A percentile compares a stretch with the other conserved stretches of the same genome.
phyloP scores from a whole-genome alignment of 1,140 invertebrate species.

The Drosophila jambulina region DNA sequence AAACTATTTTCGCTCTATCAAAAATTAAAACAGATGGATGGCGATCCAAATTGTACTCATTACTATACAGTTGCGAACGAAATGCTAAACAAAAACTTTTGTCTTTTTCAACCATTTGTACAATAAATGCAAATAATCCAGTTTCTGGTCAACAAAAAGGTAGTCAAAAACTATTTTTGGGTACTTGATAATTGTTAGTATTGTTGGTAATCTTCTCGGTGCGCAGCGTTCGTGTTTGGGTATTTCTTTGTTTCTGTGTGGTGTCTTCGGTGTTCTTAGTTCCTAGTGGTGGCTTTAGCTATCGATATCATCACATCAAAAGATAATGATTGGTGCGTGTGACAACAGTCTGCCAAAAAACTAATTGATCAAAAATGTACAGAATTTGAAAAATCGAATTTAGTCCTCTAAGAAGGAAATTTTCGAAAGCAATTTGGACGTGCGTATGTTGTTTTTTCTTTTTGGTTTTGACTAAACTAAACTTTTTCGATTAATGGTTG shows the following conservation, averaged over 20 bases:
- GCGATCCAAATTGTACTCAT: constrained; percentile 59
- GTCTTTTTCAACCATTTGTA: constrained; percentile 54
- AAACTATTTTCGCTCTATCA: constrained; percentile 54
- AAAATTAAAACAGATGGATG: constrained; percentile 38
- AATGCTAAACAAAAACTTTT: constrained; percentile 59
- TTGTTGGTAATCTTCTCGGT: constrained; percentile 10
- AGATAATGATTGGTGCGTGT: constrained; percentile 56
- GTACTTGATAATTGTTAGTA: constrained; percentile 11
- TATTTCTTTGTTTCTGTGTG: constrained; percentile 15
- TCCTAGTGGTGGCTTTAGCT: constrained; percentile 35
- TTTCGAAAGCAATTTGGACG: constrained; percentile 27
- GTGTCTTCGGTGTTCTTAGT: constrained; percentile 27
- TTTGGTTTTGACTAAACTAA: constrained; percentile 34
- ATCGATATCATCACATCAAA: constrained; percentile 55
- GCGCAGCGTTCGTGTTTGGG: constrained; percentile 18
- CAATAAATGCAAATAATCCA: constrained; percentile 58
- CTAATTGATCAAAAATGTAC: constrained; percentile 49
- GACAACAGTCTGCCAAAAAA: constrained; percentile 21
- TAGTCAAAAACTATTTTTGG: constrained; percentile 40
- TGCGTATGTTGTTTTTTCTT: constrained; percentile 8
- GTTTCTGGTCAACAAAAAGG: constrained; percentile 23
- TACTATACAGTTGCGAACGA: constrained; percentile 34
- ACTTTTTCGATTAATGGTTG: constrained; percentile 9
- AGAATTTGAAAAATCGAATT: constrained; percentile 21
- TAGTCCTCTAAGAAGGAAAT: constrained; percentile 34